Evolutionary conservation across 2,797 vertebrate genomes (phyloP).

Genomic region (Manis javanica): DNA sequence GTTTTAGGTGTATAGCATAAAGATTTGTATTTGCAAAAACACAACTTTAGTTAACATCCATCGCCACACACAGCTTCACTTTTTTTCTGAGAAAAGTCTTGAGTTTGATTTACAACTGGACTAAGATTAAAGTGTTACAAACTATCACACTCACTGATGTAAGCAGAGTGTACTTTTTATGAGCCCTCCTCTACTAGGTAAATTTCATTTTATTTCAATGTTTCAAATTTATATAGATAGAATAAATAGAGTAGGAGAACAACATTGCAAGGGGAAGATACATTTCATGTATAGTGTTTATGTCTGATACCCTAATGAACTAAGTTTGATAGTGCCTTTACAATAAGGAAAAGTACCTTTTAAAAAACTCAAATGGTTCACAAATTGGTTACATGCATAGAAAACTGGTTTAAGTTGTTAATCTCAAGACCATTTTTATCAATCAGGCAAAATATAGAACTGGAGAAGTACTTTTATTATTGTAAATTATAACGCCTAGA

Average conservation of each 20-base stretch:
- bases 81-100: background rate
- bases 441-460: conserved; percentile 54
- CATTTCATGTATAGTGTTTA: background rate
- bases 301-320: conserved; percentile 17
- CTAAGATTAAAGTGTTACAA: background rate
- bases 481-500: conserved; percentile 21
- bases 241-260: conserved; percentile 2
- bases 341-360: background rate
- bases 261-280: background rate
- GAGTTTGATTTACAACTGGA: background rate
- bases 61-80: background rate
- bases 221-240: conserved; percentile 63
- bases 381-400: background rate
- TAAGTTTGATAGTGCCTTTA: background rate
- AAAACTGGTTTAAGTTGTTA: background rate
- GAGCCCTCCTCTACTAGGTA: background rate
- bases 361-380: background rate
- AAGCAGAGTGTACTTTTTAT: background rate
- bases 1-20: background rate
- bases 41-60: background rate
- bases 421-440: conserved; percentile 55
- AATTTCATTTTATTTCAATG: conserved; percentile 46
- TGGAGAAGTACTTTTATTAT: conserved; percentile 43
- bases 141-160: background rate
- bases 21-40: background rate